These are phyloP conservation scores for Patiria pectinifera DNA, from an alignment of 53 echinoderm and acorn worm species.

Conservation along the genomic window DNA sequence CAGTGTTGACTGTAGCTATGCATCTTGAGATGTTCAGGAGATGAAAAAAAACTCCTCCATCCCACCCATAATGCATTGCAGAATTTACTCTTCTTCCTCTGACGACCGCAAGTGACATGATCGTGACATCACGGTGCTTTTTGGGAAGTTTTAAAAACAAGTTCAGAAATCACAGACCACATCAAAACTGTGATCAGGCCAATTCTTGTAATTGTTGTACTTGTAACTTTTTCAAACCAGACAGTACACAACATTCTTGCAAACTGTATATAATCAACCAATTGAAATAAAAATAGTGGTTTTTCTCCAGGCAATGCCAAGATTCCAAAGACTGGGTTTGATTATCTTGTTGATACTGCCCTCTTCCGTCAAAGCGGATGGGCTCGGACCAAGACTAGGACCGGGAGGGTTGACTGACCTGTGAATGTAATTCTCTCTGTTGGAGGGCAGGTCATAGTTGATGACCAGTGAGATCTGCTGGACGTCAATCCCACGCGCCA, in stretches of 20 bases:
- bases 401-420: slow-evolving; percentile 59
- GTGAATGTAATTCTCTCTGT: slow-evolving; percentile 99
- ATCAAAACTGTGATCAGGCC: too few species aligned
- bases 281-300: too few species aligned
- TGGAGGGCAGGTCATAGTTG: slow-evolving; percentile 98
- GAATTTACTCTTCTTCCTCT: slow-evolving; percentile 75
- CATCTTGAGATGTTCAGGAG: slow-evolving; percentile 70
- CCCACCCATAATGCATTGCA: slow-evolving; percentile 79
- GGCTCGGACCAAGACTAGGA: too few species aligned
- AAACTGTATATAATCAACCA: too few species aligned
- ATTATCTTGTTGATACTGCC: too few species aligned
- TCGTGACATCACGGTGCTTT: slow-evolving; percentile 82
- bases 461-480: slow-evolving; percentile 99
- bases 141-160: slow-evolving; percentile 63
- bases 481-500: slow-evolving; percentile 97
- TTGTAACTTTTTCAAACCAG: too few species aligned
- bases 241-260: too few species aligned
- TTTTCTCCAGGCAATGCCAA: too few species aligned
- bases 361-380: too few species aligned
- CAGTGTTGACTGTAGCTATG: slow-evolving; percentile 50
- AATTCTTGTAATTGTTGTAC: too few species aligned
- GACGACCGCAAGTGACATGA: slow-evolving; percentile 79
- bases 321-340: neutral
- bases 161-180: neutral
- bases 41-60: slow-evolving; percentile 1